Evolutionary conservation across 1,140 invertebrate species (phyloP), one percentile per base, ranked within the genome.

Genomic region (Hyphantria cunea): DNA sequence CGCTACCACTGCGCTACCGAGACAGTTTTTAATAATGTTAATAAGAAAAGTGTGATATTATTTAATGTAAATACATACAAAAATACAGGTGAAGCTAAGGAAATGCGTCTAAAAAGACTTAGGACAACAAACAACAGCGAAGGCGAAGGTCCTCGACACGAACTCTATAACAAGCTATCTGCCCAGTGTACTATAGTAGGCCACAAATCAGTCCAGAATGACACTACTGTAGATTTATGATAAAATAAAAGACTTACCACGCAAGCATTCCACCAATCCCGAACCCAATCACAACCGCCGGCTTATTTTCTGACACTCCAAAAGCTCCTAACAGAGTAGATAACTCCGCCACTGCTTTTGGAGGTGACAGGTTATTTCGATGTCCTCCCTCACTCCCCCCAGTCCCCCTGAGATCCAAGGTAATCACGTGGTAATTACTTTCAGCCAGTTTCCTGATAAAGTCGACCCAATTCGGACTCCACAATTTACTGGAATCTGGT

Each of bases 211-310:
- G n/a, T n/a, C n/a, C n/a, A n/a, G n/a, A n/a, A n/a, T n/a, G n/a
- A n/a, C n/a, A n/a, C n/a, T n/a, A n/a, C n/a, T n/a, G n/a, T n/a
- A n/a, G n/a, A n/a, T n/a, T n/a, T n/a, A 25, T 25, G 17, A 25
- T 25, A 25, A 25, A 25, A 25, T 25, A 39, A 44, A 55, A 31
- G 47, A 68, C 81, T 83, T 53, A 89, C 84, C 84, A 89, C 17
- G 80, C 73, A 7, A 90, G 66, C 81, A 90, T 83, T 25, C 88
- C 88, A 5, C 88, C 88, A 65, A 90, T 80, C 4, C 86, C 84
- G 66, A 89, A 87, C 11, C 87, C 87, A 45, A 90, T 84, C 0
- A 90, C 69, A 51, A 84, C 64, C 6, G 83, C 83, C 12, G 76
- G 87, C 8, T 72, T 74, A 0, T 54, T 74, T 17, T 82, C 76